Evolutionary conservation across 2,888 invertebrate species (phyloP).

Genomic region (Tipula unca): DNA sequence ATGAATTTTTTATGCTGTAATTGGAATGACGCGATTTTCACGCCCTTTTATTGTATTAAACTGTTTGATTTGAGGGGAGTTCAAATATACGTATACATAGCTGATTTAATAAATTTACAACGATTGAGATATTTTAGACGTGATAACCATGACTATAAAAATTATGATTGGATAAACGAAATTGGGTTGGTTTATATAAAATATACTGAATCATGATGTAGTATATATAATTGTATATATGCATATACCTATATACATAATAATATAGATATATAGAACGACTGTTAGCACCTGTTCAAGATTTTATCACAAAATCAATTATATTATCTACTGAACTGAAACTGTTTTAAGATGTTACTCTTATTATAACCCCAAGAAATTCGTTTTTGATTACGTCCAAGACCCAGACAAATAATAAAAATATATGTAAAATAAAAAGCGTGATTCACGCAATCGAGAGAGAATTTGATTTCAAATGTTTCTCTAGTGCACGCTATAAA

Average conservation of each 20-base stretch:
- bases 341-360: background rate
- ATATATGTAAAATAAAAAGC: background rate
- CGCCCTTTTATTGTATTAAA: background rate
- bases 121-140: background rate
- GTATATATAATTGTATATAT: background rate
- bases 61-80: background rate
- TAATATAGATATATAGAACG: background rate
- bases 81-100: no score
- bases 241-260: no score
- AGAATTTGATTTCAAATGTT: background rate
- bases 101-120: background rate
- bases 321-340: background rate
- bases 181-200: background rate
- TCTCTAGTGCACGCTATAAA: conserved; percentile 3
- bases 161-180: background rate
- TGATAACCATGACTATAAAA: background rate
- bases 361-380: background rate
- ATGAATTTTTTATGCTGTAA: background rate
- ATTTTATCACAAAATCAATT: background rate
- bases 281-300: background rate
- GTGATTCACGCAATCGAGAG: conserved; percentile 14
- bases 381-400: background rate
- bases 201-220: background rate
- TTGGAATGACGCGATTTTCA: background rate
- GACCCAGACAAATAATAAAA: background rate